Evolutionary conservation across 1,140 invertebrate genomes (phyloP).

Genomic region (Drosophila nebulosa): DNA sequence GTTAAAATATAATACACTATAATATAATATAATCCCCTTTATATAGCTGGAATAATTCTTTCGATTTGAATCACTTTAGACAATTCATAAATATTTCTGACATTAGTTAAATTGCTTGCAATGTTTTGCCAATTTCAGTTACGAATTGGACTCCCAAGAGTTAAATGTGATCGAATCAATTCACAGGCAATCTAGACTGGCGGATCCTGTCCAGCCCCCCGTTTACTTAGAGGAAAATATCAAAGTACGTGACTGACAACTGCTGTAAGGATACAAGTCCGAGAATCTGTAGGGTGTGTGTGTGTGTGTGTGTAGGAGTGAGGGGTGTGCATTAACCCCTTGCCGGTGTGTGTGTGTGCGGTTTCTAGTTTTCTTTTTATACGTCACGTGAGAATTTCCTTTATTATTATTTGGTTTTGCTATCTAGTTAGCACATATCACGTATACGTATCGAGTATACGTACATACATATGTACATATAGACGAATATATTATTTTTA

Average conservation of each 20-base stretch:
- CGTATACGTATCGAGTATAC: conserved; percentile 60
- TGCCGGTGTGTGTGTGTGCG: conserved; percentile 11
- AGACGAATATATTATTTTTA: conserved; percentile 15
- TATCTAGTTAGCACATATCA: conserved; percentile 51
- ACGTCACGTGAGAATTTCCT: conserved; percentile 77
- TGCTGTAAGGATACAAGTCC: conserved; percentile 19
- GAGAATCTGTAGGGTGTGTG: conserved; percentile 13
- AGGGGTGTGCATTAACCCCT: not conserved
- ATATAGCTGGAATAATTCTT: too few species aligned
- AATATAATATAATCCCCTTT: too few species aligned
- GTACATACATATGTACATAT: too few species aligned
- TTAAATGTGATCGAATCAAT: not conserved
- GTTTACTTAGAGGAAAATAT: not conserved
- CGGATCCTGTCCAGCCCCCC: conserved; percentile 1
- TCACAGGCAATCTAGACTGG: not conserved
- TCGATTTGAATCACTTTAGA: too few species aligned
- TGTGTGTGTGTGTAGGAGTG: conserved; percentile 10
- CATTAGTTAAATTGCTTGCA: too few species aligned
- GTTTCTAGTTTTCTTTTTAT: conserved; percentile 46
- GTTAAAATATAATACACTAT: too few species aligned
- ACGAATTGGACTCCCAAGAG: not conserved
- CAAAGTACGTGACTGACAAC: conserved; percentile 18
- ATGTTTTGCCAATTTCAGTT: not conserved
- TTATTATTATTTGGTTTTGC: conserved; percentile 65
- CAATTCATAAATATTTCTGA: too few species aligned